Conservation (phyloP, 2,888 invertebrate species). For the Pseudolycoriella hygida region DNA sequence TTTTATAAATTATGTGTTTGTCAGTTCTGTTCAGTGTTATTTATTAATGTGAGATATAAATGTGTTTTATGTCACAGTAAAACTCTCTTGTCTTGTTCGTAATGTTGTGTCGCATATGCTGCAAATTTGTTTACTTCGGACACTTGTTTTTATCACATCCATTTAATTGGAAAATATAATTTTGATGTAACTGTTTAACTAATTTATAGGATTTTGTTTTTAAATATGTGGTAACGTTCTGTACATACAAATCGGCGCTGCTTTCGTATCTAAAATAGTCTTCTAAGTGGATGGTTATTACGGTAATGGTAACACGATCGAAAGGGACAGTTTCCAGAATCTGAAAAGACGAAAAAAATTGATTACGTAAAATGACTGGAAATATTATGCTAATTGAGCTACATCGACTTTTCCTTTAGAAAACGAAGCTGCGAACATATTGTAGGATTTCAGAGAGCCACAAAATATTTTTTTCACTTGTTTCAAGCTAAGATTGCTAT, state of each 20-base stretch:
- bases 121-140: neutral
- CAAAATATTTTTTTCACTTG: no score
- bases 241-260: conserved; percentile 17
- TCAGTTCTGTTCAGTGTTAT: no score
- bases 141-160: conserved; percentile 9
- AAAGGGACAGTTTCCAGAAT: conserved; percentile 29
- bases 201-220: conserved; percentile 26
- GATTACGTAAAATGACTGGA: neutral
- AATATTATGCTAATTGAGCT: no score
- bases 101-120: neutral
- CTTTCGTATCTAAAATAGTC: conserved; percentile 9
- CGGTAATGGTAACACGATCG: conserved; percentile 25
- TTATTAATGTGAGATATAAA: no score
- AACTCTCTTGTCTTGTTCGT: neutral
- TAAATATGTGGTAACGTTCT: conserved; percentile 27
- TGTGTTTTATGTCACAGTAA: no score
- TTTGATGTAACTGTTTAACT: conserved; percentile 25
- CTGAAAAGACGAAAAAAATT: conserved; percentile 13
- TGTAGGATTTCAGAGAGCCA: no score
- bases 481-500: no score
- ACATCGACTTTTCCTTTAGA: no score
- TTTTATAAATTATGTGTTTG: no score
- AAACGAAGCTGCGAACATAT: no score
- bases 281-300: conserved; percentile 27
- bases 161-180: conserved; percentile 21